phyloP scores from a whole-genome alignment of 2,797 vertebrate genomes.

The Parauchenoglanis ngamensis region DNA sequence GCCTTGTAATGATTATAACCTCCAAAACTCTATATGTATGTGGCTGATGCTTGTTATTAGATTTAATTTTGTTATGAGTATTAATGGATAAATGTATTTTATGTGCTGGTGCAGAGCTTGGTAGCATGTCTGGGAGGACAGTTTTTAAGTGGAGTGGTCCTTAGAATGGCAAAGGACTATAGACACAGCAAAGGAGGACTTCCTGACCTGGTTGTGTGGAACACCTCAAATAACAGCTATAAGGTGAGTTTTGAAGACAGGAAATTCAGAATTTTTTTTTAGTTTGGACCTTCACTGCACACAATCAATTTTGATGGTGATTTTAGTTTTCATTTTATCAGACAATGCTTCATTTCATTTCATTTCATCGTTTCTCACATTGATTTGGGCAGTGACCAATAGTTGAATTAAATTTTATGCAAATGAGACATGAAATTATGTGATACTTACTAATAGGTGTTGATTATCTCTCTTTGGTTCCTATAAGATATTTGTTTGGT shows the following conservation, averaged over 20 bases:
- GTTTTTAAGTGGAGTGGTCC: conserved; percentile 85
- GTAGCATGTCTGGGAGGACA: conserved; percentile 85
- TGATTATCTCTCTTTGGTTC: background rate
- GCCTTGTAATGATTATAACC: background rate
- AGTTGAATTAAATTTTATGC: too few relatives aligned
- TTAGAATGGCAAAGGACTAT: conserved; percentile 83
- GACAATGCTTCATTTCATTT: too few relatives aligned
- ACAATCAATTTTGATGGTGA: too few relatives aligned
- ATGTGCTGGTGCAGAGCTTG: conserved; percentile 77
- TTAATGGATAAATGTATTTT: background rate
- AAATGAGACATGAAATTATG: too few relatives aligned
- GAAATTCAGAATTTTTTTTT: background rate
- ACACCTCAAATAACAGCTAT: conserved; percentile 68
- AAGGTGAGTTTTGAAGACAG: conserved; percentile 76
- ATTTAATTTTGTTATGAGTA: background rate
- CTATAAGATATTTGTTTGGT: background rate
- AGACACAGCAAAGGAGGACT: conserved; percentile 89
- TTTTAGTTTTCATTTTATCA: too few relatives aligned
- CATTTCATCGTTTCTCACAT: too few relatives aligned
- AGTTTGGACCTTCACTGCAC: background rate
- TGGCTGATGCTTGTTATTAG: background rate
- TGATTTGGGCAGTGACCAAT: too few relatives aligned
- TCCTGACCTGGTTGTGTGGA: conserved; percentile 95
- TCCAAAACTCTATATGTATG: background rate
- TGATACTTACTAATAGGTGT: too few relatives aligned